Evolutionary conservation across 2,113 vertebrate genomes (phyloP), one percentile per base, ranked within the genome.

Genomic region (Egretta garzetta): DNA sequence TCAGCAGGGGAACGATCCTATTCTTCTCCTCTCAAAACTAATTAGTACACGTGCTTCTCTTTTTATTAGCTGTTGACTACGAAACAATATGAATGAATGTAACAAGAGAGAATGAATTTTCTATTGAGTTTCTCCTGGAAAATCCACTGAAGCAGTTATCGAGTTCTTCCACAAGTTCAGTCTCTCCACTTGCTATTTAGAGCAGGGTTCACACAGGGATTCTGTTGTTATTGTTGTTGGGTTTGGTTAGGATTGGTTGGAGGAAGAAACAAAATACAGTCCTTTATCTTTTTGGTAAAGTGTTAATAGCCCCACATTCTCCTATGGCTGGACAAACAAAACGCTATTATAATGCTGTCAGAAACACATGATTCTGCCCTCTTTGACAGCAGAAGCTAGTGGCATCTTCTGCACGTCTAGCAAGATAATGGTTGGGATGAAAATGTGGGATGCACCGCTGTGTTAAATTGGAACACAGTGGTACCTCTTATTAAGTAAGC

Each of bases 1-100:
- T 76, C 97, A 60, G 95, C 91, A 79, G 97, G 97, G 83, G 79
- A 93, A 92, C 45, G 33, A 85, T 45, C 66, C 80, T 94, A 96
- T 98, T 98, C 81, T 98, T 97, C 91, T 72, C 88, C 24, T 19
- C 88, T 98, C 95, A 96, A 97, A 88, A 41, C 96, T 97, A 97
- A 98, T 97, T 93, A 98, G 96, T 93, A 90, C 97, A 95, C 59
- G 32, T 93, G 80, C 27, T 39, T 70, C n/a, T 81, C 47, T 45
- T 28, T 74, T 66, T 80, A 35, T 81, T 86, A 80, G 23, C 50
- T 59, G 41, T 58, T 93, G 47, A 39, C 24, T 53, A 26, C 66
- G 75, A 18, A 72, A 55, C 52, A 43, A 80, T 39, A 59, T 5
- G 24, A 85, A 80, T 45, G 8, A 77, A 41, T n/a, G 24, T 9